Evolutionary conservation across 2,888 invertebrate genomes (phyloP).

Genomic region (Dynastes hyllus): DNA sequence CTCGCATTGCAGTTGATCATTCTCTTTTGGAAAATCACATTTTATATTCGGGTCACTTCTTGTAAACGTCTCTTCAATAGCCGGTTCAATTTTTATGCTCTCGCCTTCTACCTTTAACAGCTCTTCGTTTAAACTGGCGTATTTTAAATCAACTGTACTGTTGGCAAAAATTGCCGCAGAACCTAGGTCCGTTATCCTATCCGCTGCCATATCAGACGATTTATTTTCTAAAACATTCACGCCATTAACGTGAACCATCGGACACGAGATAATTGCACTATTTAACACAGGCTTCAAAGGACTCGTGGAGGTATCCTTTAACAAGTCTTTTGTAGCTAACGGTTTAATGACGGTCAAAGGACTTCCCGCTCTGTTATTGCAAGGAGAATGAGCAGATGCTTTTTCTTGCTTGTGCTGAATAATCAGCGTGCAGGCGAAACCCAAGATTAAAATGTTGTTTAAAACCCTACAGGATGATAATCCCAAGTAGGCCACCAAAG

Average conservation of each 20-base stretch:
- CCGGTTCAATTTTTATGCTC: constrained; percentile 65
- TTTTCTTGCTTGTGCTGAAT: constrained; percentile 78
- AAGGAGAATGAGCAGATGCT: constrained; percentile 69
- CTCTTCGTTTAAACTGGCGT: constrained; percentile 87
- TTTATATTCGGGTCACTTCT: constrained; percentile 79
- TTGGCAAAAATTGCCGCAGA: constrained; percentile 89
- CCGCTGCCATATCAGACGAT: constrained; percentile 43
- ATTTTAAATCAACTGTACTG: constrained; percentile 88
- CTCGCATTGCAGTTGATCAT: constrained; percentile 31
- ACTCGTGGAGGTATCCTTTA: constrained; percentile 68
- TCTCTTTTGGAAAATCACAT: constrained; percentile 62
- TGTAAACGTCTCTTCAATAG: constrained; percentile 72
- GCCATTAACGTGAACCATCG: constrained; percentile 56
- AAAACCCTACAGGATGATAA: constrained; percentile 84
- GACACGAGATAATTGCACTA: constrained; percentile 52
- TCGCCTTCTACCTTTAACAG: constrained; percentile 73
- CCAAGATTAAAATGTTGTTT: constrained; percentile 91
- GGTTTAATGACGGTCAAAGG: constrained; percentile 61
- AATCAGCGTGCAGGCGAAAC: constrained; percentile 92
- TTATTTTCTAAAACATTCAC: constrained; percentile 43
- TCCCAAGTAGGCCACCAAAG: constrained; percentile 84
- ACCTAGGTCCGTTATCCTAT: constrained; percentile 73
- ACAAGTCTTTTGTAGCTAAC: constrained; percentile 57
- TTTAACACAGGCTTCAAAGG: constrained; percentile 63
- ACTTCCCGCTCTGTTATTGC: constrained; percentile 62